These are phyloP conservation scores for Pantherophis vulpinus DNA, from an alignment of 2,797 vertebrate species.

Conservation along the genomic window DNA sequence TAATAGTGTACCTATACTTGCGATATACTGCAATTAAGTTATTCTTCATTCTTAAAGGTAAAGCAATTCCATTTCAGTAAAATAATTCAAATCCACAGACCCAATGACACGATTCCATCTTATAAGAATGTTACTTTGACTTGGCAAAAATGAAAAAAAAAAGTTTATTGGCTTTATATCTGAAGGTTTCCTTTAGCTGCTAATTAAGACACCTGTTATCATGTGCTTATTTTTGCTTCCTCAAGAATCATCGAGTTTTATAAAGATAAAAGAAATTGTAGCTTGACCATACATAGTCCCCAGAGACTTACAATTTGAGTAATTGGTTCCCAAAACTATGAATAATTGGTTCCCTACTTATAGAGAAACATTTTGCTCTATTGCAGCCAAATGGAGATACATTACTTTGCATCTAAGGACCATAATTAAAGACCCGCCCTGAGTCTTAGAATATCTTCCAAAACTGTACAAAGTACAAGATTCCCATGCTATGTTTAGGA, in stretches of 20 bases:
- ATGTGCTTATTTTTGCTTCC: background rate
- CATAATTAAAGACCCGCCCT: too few species aligned
- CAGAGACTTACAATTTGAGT: background rate
- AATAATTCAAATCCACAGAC: background rate
- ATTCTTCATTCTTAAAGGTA: background rate
- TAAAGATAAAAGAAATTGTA: background rate
- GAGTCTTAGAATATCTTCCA: background rate
- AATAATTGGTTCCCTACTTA: conserved; percentile 17
- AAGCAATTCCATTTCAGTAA: conserved; percentile 23
- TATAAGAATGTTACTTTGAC: background rate
- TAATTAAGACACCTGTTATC: background rate
- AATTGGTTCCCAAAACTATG: background rate
- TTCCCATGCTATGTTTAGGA: background rate
- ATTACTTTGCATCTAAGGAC: background rate
- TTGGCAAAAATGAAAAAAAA: conserved; percentile 26
- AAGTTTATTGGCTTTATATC: background rate
- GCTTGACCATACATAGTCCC: background rate
- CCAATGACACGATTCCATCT: background rate
- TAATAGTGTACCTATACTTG: conserved; percentile 21
- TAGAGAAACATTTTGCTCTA: accelerated
- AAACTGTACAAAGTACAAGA: background rate
- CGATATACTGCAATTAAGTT: background rate
- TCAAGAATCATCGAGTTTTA: background rate
- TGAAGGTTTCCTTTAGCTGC: background rate
- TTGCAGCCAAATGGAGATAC: background rate